A percentile compares a stretch with the other conserved stretches of the same genome.
phyloP scores from a whole-genome alignment of 1,140 invertebrate species.

The Drosophila rhopaloa region DNA sequence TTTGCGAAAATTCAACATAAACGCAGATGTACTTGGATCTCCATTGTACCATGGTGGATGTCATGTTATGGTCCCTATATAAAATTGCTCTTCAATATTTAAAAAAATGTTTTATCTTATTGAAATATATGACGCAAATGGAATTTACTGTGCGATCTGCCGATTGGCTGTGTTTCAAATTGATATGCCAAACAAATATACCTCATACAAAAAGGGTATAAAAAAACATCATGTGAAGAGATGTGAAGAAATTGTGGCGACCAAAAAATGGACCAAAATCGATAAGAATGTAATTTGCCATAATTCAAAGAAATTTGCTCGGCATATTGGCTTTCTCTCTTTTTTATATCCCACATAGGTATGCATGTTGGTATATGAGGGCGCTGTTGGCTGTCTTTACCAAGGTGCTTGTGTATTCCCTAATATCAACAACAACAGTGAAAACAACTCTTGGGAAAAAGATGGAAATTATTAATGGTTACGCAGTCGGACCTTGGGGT shows the following conservation, averaged over 20 bases:
- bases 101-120: too few species aligned
- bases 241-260: conserved; percentile 40
- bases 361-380: conserved; percentile 10
- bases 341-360: conserved; percentile 19
- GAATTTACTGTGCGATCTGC: too few species aligned
- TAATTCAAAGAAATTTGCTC: conserved; percentile 82
- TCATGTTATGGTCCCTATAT: too few species aligned
- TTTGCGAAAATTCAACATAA: not conserved
- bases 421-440: conserved; percentile 11
- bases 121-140: too few species aligned
- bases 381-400: not conserved
- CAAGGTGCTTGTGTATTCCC: conserved; percentile 17
- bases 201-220: conserved; percentile 7
- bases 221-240: conserved; percentile 4
- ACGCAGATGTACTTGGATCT: too few species aligned
- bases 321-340: conserved; percentile 72
- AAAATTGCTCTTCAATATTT: too few species aligned
- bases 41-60: too few species aligned
- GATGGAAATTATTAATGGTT: conserved; percentile 69
- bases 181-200: not conserved
- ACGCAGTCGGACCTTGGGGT: conserved; percentile 60
- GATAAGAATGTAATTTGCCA: conserved; percentile 83
- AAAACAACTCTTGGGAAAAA: conserved; percentile 18
- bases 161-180: not conserved
- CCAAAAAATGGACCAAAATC: conserved; percentile 78